Percentiles rank a stretch among this genome's conserved stretches.
Evolutionary conservation across 2,888 invertebrate species (phyloP).

Genomic region (Drosophila maculinotata): DNA sequence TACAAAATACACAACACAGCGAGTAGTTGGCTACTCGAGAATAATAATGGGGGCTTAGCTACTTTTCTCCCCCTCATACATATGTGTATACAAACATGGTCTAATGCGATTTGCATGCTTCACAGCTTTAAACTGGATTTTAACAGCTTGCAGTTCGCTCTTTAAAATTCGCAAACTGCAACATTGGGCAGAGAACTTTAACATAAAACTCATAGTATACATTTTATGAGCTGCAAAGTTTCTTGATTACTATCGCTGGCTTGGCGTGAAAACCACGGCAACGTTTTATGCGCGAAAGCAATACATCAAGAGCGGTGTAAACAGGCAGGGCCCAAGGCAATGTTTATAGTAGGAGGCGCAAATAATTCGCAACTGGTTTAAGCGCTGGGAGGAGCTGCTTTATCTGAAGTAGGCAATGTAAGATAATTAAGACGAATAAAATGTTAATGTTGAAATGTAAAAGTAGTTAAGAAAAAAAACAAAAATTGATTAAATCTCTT

Average conservation of each 20-base stretch:
- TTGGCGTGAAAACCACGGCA: slow-evolving; percentile 17
- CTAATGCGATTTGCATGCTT: slow-evolving; percentile 60
- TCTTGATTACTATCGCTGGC: slow-evolving; percentile 13
- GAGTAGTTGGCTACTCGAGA: slow-evolving; percentile 29
- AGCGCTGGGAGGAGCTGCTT: neutral
- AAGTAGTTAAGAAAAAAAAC: no score
- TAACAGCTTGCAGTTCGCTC: slow-evolving; percentile 21
- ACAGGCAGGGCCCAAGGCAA: neutral
- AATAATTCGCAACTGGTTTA: neutral
- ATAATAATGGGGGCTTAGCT: slow-evolving; percentile 4
- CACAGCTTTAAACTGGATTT: slow-evolving; percentile 44
- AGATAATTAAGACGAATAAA: neutral
- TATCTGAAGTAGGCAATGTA: no score
- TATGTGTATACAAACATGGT: neutral
- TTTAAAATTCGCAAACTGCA: slow-evolving; percentile 14
- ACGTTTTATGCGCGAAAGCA: slow-evolving; percentile 18
- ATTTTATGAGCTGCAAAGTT: slow-evolving; percentile 40
- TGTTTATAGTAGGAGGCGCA: neutral
- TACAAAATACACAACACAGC: neutral
- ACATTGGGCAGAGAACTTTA: neutral
- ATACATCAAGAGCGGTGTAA: slow-evolving; percentile 7
- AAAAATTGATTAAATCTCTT: no score
- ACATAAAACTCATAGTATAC: slow-evolving; percentile 16
- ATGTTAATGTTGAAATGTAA: no score
- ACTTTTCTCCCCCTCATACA: neutral